phyloP scores from a whole-genome alignment of 2,797 vertebrate species.

The Gymnoscopelus microlampas region DNA sequence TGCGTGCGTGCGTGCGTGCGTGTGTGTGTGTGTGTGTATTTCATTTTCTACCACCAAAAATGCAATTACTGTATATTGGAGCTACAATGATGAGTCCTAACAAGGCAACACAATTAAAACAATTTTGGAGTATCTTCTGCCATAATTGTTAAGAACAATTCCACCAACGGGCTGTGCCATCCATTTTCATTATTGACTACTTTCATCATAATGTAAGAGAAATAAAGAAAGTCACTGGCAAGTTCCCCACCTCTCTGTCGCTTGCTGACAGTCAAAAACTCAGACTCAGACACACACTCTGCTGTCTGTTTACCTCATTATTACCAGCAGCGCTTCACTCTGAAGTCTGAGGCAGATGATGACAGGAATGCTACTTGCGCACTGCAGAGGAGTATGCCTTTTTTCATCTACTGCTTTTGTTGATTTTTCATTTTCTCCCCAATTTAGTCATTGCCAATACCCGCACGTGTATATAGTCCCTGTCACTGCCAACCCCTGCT shows the following conservation, averaged over 20 bases:
- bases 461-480: no score
- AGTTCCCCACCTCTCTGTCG: constrained; percentile 14
- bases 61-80: constrained; percentile 36
- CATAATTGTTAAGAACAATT: constrained; percentile 54
- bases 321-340: not conserved
- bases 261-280: constrained; percentile 12
- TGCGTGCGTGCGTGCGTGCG: no score
- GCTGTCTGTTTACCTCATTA: constrained; percentile 31
- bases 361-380: not conserved
- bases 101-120: constrained; percentile 49
- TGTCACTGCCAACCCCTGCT: no score
- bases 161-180: constrained; percentile 37
- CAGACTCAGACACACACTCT: constrained; percentile 16
- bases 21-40: no score
- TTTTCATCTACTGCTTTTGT: no score
- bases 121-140: constrained; percentile 44
- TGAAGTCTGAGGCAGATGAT: constrained; percentile 9
- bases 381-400: not conserved
- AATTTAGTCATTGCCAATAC: no score
- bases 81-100: constrained; percentile 27
- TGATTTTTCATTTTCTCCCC: no score
- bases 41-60: not conserved
- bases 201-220: constrained; percentile 47
- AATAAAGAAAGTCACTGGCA: constrained; percentile 30
- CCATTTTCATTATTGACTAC: constrained; percentile 53